Percentiles rank a stretch among this genome's conserved stretches.
phyloP scores from a whole-genome alignment of 1,140 invertebrate species.

The Helicorthomorpha holstii region DNA sequence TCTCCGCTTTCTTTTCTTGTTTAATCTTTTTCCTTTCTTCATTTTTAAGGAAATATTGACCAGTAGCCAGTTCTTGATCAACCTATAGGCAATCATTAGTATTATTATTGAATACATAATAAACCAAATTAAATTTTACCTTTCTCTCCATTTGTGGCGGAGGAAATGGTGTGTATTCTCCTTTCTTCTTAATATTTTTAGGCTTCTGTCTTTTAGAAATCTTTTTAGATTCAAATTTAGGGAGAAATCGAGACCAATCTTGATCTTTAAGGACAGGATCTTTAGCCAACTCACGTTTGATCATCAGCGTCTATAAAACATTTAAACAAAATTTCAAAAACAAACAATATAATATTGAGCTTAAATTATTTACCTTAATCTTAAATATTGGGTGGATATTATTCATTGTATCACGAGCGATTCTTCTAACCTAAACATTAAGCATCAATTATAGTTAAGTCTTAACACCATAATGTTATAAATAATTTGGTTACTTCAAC shows the following conservation, averaged over 20 bases:
- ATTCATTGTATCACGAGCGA: conserved; percentile 95
- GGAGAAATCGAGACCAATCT: conserved; percentile 93
- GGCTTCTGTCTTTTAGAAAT: conserved; percentile 68
- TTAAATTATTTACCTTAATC: conserved; percentile 47
- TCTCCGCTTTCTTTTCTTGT: conserved; percentile 55
- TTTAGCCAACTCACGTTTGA: conserved; percentile 84
- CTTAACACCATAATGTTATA: not conserved
- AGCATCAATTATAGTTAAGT: conserved; percentile 5
- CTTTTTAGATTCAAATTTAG: conserved; percentile 88
- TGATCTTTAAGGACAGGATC: conserved; percentile 57
- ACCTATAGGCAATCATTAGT: conserved; percentile 26
- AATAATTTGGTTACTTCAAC: conserved; percentile 22
- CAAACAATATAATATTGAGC: conserved; percentile 5
- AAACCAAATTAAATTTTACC: conserved; percentile 14
- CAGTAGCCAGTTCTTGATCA: conserved; percentile 81
- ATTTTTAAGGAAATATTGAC: conserved; percentile 86
- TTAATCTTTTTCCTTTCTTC: conserved; percentile 36
- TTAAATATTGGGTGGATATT: conserved; percentile 99
- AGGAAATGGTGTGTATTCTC: conserved; percentile 94
- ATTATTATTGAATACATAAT: not conserved
- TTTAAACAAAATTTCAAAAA: conserved; percentile 9
- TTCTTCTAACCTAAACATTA: conserved; percentile 48
- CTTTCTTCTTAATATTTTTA: conserved; percentile 62
- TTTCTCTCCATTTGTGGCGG: conserved; percentile 83
- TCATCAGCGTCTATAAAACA: conserved; percentile 58